phyloP scores from a whole-genome alignment of 2,113 vertebrate species.

The Lepus timidus region DNA sequence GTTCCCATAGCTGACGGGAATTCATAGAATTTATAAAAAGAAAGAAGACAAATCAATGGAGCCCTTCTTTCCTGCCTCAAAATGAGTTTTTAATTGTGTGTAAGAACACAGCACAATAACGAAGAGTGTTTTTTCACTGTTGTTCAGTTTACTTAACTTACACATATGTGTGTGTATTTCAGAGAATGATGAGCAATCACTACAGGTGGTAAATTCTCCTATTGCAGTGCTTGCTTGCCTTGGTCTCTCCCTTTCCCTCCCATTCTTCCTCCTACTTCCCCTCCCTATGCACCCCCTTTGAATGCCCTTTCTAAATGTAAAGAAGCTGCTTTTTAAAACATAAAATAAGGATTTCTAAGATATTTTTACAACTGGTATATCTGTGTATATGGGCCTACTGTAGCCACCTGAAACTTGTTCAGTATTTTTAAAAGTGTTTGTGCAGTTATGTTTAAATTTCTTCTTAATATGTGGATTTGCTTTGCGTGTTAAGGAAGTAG shows the following conservation, averaged over 20 bases:
- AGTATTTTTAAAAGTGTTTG: neutral
- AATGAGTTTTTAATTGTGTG: neutral
- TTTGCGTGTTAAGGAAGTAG: slow-evolving; percentile 73
- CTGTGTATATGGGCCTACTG: neutral
- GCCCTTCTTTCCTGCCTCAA: neutral
- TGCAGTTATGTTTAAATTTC: slow-evolving; percentile 18
- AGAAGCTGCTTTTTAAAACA: neutral
- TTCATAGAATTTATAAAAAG: neutral
- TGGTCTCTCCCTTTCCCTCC: neutral
- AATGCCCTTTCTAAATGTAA: neutral
- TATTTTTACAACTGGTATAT: neutral
- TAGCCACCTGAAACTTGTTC: neutral
- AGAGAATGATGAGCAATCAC: neutral
- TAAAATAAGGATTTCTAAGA: neutral
- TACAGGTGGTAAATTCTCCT: neutral
- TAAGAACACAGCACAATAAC: neutral
- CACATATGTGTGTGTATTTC: neutral
- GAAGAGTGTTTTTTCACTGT: neutral
- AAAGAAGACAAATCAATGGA: neutral
- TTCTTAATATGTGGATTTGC: slow-evolving; percentile 56
- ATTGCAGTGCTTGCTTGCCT: neutral
- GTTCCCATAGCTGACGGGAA: neutral
- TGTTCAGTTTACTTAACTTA: neutral
- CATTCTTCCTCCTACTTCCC: neutral
- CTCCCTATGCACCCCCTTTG: rapidly evolving